Evolutionary conservation across 2,113 vertebrate genomes (phyloP), one percentile per base, ranked within the genome.

Genomic region (Glaucomys volans): DNA sequence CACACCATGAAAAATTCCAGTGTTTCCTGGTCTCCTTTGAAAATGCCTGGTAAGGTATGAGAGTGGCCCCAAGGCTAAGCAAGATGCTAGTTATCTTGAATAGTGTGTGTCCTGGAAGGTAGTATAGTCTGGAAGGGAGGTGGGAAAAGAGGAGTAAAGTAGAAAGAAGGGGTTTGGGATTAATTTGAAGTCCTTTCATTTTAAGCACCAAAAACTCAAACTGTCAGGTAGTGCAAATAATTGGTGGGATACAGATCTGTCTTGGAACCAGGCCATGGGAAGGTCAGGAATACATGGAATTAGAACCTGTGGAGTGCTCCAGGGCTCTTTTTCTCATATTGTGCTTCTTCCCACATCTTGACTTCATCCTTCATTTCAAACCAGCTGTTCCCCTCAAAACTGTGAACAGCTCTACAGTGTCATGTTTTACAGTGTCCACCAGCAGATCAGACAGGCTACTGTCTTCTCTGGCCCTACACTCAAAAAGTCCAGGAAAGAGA

Each of bases 251-350:
- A 8, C 32, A n/a, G 20, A 11, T 17, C 16, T 17, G 52, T 35
- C 11, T 0, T 30, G 75, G 47, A 40, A 37, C 54, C 71, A 37
- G 47, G 42, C 24, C 26, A 0, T 0, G 9, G 3, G 9, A 59
- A 44, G 16, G 26, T 35, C 28, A 69, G 57, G n/a, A 42, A 83
- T 11, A 14, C 30, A 40, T 24, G 44, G 8, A 28, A 1, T 6
- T 20, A 2, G 59, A 59, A 13, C 13, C 24, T 35, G 0, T 22
- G 8, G 8, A 54, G n/a, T 8, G 32, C 8, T 20, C 40, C 5
- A 8, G 62, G 9, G 3, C 26, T 16, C 62, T 74, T 32, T 69
- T 20, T 77, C 85, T 76, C n/a, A 35, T 22, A 1, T 18, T 32
- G 16, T 67, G 35, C 32, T 16, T 52, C n/a, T 42, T 30, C 30